Base-by-base conservation (phyloP, 1,140 invertebrate species). In the Probaryconus sp. region DNA sequence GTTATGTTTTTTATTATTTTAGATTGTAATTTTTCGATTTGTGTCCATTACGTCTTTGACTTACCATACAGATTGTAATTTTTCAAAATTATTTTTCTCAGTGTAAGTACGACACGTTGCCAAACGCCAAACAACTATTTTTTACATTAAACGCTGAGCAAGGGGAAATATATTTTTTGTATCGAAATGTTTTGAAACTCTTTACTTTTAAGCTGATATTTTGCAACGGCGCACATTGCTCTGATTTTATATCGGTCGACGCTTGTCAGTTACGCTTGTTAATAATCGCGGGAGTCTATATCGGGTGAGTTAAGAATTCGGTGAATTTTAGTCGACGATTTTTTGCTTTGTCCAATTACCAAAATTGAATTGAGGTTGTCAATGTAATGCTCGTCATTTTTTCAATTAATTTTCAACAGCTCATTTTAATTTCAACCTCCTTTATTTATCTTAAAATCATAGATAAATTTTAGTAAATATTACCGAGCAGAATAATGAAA, bases 71-170 rank as follows among this genome's bases (percentile, higher is more conserved):
- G n/a, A n/a, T n/a, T n/a, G n/a, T n/a, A n/a, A n/a, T n/a, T n/a
- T n/a, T n/a, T n/a, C n/a, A n/a, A n/a, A n/a, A n/a, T n/a, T n/a
- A n/a, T n/a, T n/a, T n/a, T n/a, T n/a, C n/a, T n/a, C n/a, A n/a
- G n/a, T n/a, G n/a, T n/a, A 60, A 61, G 17, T 21, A 30, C 20
- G 37, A 58, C 35, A 30, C 21, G 28, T 68, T 58, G 51, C 64
- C 28, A 38, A 51, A 56, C 50, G 17, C 11, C 10, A 7, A 5
- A 14, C 20, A 37, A n/a, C n/a, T 45, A 50, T 50, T 42, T 58
- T 58, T 58, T 51, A 31, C 45, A 18, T 30, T 50, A 20, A 16
- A 24, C 33, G 20, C 33, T 37, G 43, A 60, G 16, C 21, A 26
- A 13, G 24, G 1, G 14, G 33, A 53, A 37, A 51, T 37, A 7